These are phyloP conservation scores for Clarias batrachus DNA, from an alignment of 2,113 vertebrate genomes.

Conservation along the genomic window DNA sequence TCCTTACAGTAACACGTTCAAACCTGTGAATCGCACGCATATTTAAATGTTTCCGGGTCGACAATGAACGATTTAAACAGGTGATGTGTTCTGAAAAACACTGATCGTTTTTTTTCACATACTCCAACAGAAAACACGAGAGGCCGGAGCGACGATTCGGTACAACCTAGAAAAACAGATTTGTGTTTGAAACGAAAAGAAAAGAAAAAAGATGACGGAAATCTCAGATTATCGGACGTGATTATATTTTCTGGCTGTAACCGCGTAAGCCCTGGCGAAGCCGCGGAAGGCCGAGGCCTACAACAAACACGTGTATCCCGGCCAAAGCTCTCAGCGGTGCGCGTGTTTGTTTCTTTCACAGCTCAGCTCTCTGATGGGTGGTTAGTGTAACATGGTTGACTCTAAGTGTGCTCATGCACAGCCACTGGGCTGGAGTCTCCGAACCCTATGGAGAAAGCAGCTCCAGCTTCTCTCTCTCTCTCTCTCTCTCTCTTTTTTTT, in stretches of 20 bases:
- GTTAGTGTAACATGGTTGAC: conserved; percentile 40
- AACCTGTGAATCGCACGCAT: conserved; percentile 68
- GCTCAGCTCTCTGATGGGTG: conserved; percentile 35
- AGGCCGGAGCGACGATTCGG: not conserved
- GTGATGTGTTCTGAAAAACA: conserved; percentile 76
- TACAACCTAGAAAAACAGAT: not conserved
- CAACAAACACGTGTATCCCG: not conserved
- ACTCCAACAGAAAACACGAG: not conserved
- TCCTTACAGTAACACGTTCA: conserved; percentile 63
- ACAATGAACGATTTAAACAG: conserved; percentile 64
- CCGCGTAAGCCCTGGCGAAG: not conserved
- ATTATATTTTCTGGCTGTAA: not conserved
- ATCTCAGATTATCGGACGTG: conserved; percentile 1
- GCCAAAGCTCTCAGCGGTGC: conserved; percentile 12
- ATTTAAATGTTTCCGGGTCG: conserved; percentile 74
- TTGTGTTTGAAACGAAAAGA: too few species aligned
- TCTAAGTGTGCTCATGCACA: conserved; percentile 28
- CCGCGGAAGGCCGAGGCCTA: conserved; percentile 21
- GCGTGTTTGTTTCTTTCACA: conserved; percentile 28
- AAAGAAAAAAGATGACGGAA: not conserved
- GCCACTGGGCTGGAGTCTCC: conserved; percentile 40
- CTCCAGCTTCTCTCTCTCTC: conserved; percentile 56
- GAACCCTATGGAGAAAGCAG: conserved; percentile 48
- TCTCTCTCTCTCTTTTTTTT: conserved; percentile 38
- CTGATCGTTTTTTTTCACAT: not conserved